phyloP scores from a whole-genome alignment of 1,140 invertebrate genomes.

The Ips typographus region DNA sequence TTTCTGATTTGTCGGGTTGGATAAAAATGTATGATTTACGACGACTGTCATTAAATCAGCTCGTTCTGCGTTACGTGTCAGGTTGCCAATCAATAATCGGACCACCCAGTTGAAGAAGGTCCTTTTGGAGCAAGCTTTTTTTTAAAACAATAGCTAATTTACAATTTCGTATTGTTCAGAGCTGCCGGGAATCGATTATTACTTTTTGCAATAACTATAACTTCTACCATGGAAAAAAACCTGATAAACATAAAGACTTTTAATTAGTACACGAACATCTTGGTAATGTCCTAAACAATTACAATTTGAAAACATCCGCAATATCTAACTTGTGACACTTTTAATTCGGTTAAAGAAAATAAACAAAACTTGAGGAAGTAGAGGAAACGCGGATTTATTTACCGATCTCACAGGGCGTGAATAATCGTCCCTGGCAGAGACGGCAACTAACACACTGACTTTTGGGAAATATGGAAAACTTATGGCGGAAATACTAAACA shows the following conservation, averaged over 20 bases:
- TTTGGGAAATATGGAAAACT: slow-evolving; percentile 12
- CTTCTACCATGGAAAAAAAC: no score
- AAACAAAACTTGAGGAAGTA: slow-evolving; percentile 16
- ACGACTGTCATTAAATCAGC: no score
- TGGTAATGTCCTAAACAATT: no score
- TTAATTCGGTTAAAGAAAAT: not conserved
- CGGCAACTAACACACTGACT: slow-evolving; percentile 7
- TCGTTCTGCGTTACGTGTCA: not conserved
- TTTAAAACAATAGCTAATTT: slow-evolving; percentile 34
- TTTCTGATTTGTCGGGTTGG: no score
- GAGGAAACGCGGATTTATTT: slow-evolving; percentile 13
- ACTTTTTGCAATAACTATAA: no score
- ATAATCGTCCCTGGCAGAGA: slow-evolving; percentile 8
- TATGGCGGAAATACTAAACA: slow-evolving; percentile 9
- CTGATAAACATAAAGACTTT: no score
- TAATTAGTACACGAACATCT: no score
- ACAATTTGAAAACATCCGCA: not conserved
- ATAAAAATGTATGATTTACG: no score
- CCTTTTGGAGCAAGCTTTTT: not conserved
- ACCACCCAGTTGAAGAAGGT: slow-evolving; percentile 31
- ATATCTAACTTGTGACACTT: not conserved
- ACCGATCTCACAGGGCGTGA: slow-evolving; percentile 16
- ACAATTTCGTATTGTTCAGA: slow-evolving; percentile 30
- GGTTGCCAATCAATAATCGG: slow-evolving; percentile 19
- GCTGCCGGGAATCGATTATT: not conserved